These are phyloP conservation scores for Coilia nasus DNA, from an alignment of 2,797 vertebrate genomes.

Conservation along the genomic window DNA sequence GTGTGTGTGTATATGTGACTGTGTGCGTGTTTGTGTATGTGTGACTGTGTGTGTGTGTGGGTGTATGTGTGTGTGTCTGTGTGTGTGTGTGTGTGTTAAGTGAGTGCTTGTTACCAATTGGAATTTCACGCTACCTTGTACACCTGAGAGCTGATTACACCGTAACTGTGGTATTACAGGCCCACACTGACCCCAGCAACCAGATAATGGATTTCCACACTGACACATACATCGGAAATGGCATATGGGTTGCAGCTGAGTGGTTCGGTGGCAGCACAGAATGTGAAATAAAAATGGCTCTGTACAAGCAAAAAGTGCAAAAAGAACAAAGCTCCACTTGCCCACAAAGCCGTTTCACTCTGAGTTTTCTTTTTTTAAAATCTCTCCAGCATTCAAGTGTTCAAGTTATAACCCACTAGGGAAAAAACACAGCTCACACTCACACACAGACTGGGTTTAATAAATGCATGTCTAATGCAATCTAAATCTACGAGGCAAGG, in stretches of 20 bases:
- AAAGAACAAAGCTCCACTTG: background rate
- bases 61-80: no score
- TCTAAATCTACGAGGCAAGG: background rate
- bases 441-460: background rate
- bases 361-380: background rate
- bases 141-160: conserved; percentile 51
- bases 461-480: background rate
- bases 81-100: background rate
- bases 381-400: background rate
- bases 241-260: background rate
- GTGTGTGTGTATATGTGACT: no score
- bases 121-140: conserved; percentile 52
- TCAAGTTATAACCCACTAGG: background rate
- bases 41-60: no score
- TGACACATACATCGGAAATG: background rate
- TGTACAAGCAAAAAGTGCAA: background rate
- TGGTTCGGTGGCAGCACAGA: background rate
- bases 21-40: no score
- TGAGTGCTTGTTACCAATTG: conserved; percentile 44
- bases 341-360: background rate
- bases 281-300: background rate
- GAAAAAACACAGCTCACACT: background rate
- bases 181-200: conserved; percentile 43
- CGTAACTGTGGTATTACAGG: conserved; percentile 40
- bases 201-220: conserved; percentile 34